Conservation (phyloP, 2,113 vertebrate genomes). For the Peromyscus maniculatus region DNA sequence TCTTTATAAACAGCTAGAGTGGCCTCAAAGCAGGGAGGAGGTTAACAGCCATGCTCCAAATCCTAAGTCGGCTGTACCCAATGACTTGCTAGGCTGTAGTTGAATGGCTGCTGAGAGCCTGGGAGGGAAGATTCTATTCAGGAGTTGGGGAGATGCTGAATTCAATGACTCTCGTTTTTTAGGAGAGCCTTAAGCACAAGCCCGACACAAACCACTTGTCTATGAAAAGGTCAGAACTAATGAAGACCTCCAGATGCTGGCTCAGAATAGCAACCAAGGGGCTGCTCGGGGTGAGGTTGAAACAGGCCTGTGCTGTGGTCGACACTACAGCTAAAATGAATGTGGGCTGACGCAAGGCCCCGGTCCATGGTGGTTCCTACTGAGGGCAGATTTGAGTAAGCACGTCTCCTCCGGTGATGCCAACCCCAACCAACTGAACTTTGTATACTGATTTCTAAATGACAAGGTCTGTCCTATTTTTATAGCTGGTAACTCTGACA, state of each 20-base stretch:
- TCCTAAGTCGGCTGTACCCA: background rate
- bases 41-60: background rate
- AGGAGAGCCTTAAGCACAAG: constrained; percentile 51
- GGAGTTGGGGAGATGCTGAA: background rate
- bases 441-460: constrained; percentile 72
- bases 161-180: constrained; percentile 59
- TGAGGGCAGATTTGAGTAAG: constrained; percentile 79
- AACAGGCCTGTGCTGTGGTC: constrained; percentile 70
- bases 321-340: constrained; percentile 62
- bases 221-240: constrained; percentile 75
- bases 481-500: constrained; percentile 61
- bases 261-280: constrained; percentile 62
- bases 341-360: constrained; percentile 67
- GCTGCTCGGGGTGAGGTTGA: constrained; percentile 66
- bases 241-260: constrained; percentile 71
- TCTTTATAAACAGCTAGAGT: constrained; percentile 4
- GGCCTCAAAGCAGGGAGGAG: background rate
- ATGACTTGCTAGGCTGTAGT: background rate
- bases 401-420: constrained; percentile 46
- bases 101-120: background rate
- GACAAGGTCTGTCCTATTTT: constrained; percentile 70
- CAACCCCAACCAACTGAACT: constrained; percentile 45
- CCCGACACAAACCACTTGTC: constrained; percentile 66
- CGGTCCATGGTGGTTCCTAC: constrained; percentile 68
- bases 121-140: background rate